A percentile compares a stretch with the other conserved stretches of the same genome.
These are phyloP conservation scores for Porites evermanni DNA, from an alignment of 92 coral and sea anemone species.

Conservation along the genomic window DNA sequence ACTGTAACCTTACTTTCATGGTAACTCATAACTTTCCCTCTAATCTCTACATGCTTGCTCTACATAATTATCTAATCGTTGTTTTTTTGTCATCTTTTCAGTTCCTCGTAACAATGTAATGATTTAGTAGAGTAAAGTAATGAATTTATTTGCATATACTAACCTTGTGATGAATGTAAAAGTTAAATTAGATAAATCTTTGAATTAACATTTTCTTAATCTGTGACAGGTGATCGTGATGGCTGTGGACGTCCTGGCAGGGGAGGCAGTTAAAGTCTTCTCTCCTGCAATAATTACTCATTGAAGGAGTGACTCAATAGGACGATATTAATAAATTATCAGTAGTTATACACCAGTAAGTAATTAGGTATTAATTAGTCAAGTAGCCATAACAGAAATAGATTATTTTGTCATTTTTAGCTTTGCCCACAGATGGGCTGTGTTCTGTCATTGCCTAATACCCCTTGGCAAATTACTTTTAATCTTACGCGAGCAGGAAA, in stretches of 20 bases:
- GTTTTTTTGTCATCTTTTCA: neutral
- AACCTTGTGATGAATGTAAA: constrained; percentile 6
- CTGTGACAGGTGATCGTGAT: constrained; percentile 51
- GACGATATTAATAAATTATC: neutral
- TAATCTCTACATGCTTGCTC: neutral
- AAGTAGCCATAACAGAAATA: neutral
- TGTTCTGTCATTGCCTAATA: too few relatives aligned
- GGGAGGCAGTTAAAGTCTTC: constrained; percentile 14
- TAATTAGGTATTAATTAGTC: neutral
- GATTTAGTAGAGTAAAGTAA: neutral
- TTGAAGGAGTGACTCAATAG: constrained; percentile 4
- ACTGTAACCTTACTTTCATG: neutral
- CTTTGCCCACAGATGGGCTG: too few relatives aligned
- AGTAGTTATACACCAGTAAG: constrained; percentile 3
- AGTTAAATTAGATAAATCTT: constrained; percentile 8
- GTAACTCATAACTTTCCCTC: neutral
- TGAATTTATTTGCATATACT: neutral
- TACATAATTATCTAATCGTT: neutral
- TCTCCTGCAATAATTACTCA: constrained; percentile 18
- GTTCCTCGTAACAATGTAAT: neutral
- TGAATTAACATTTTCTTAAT: constrained; percentile 46
- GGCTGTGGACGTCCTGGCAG: constrained; percentile 47
- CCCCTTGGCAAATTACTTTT: too few relatives aligned
- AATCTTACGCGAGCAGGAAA: too few relatives aligned
- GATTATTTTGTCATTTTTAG: too few relatives aligned